Conservation (phyloP, 2,888 invertebrate genomes). For the Apamea anceps region DNA sequence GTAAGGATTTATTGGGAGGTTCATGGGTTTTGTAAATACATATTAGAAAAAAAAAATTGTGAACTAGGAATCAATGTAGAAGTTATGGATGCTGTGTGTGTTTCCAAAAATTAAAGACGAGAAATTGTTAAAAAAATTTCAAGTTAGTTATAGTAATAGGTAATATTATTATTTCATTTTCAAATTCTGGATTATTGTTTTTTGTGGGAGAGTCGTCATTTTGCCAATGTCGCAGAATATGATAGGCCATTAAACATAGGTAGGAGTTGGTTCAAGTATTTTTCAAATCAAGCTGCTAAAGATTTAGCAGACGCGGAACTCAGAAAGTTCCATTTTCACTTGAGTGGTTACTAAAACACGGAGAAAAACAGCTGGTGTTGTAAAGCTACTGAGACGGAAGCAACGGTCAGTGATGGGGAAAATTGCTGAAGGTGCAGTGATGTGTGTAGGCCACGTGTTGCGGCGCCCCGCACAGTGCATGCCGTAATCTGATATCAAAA, state of each 20-base stretch:
- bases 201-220: neutral
- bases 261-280: neutral
- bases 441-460: conserved; percentile 84
- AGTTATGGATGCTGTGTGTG: neutral
- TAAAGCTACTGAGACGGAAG: conserved; percentile 80
- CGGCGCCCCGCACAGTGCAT: conserved; percentile 67
- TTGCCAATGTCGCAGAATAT: neutral
- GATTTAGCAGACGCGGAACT: conserved; percentile 12
- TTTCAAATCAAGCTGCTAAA: conserved; percentile 1
- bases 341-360: conserved; percentile 49
- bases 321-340: conserved; percentile 32
- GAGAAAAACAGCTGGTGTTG: conserved; percentile 71
- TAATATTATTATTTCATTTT: neutral
- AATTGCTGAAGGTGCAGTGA: conserved; percentile 80
- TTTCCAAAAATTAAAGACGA: neutral
- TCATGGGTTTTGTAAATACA: neutral
- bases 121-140: neutral
- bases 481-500: conserved; percentile 76
- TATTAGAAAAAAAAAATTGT: conserved; percentile 7
- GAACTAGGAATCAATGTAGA: neutral
- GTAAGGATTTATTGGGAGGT: neutral
- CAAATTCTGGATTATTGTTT: neutral
- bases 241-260: neutral
- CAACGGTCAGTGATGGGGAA: conserved; percentile 80
- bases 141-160: neutral